Evolutionary conservation across 2,797 vertebrate species (phyloP).

Genomic region (Vipera ursinii): DNA sequence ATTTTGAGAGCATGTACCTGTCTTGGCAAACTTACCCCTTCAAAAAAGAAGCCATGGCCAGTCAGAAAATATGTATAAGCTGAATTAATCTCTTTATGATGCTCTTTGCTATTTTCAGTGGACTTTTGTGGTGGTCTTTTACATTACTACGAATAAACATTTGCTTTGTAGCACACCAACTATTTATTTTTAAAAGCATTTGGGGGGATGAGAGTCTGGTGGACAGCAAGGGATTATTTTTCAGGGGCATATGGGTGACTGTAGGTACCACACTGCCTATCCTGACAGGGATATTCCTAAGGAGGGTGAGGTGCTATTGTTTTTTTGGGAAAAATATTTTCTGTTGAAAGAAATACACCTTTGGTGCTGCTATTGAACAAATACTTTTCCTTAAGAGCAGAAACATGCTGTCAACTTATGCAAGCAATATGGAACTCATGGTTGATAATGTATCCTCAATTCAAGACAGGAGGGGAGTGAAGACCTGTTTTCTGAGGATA

Average conservation of each 20-base stretch:
- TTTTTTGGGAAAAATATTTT: background rate
- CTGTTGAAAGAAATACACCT: background rate
- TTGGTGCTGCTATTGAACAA: background rate
- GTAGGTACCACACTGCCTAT: background rate
- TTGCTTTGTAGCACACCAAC: background rate
- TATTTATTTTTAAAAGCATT: background rate
- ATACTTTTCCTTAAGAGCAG: background rate
- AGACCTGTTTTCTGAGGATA: background rate
- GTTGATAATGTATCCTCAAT: background rate
- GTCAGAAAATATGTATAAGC: background rate
- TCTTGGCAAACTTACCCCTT: background rate
- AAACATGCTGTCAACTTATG: background rate
- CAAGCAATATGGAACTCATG: background rate
- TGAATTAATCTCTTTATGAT: background rate
- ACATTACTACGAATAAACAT: background rate
- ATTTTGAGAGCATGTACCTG: background rate
- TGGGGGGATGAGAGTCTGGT: background rate
- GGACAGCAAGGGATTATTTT: background rate
- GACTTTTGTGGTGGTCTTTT: background rate
- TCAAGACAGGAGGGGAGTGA: background rate
- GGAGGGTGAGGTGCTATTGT: background rate
- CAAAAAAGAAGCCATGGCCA: background rate
- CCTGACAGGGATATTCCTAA: background rate
- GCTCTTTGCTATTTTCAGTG: background rate
- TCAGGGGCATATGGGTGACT: background rate